These are phyloP conservation scores for Cloeon dipterum DNA, from an alignment of 2,888 invertebrate genomes.

Conservation along the genomic window DNA sequence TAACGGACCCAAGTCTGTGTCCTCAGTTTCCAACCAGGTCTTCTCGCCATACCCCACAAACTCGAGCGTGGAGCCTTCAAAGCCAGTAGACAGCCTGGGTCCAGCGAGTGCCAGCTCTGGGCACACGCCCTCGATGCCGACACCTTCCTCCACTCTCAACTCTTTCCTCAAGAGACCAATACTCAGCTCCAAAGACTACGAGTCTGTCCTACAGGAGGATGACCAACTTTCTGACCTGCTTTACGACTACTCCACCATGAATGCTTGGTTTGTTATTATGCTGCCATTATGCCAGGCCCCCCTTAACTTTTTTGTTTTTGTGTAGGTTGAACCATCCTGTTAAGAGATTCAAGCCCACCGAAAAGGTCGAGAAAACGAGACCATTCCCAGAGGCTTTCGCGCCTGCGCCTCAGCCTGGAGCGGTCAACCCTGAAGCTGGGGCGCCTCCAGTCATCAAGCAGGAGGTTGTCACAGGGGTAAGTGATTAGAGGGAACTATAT, in stretches of 20 bases:
- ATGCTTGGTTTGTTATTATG: slow-evolving; percentile 63
- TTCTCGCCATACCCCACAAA: slow-evolving; percentile 22
- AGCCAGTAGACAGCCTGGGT: slow-evolving; percentile 10
- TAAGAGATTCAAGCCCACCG: slow-evolving; percentile 52
- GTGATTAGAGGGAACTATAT: too few species aligned
- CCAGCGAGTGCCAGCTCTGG: slow-evolving; percentile 23
- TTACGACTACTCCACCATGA: slow-evolving; percentile 69
- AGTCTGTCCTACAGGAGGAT: slow-evolving; percentile 60
- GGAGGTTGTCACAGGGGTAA: slow-evolving; percentile 25
- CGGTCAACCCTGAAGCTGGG: too few species aligned
- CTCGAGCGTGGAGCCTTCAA: slow-evolving; percentile 14
- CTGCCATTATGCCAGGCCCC: background rate
- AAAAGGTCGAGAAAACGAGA: too few species aligned
- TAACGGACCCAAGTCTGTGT: slow-evolving; percentile 18
- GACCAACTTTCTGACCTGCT: slow-evolving; percentile 48
- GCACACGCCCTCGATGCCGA: slow-evolving; percentile 21
- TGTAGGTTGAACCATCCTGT: slow-evolving; percentile 69
- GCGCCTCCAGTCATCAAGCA: slow-evolving; percentile 27
- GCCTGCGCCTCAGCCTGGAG: too few species aligned
- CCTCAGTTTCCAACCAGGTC: slow-evolving; percentile 18
- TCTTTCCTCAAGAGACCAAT: slow-evolving; percentile 43
- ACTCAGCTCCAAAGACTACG: slow-evolving; percentile 53
- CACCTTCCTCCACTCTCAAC: slow-evolving; percentile 12
- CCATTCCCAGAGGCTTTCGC: too few species aligned
- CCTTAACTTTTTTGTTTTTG: background rate